A percentile compares a stretch with the other conserved stretches of the same genome.
phyloP scores from a whole-genome alignment of 2,113 vertebrate species.

The Mola mola region DNA sequence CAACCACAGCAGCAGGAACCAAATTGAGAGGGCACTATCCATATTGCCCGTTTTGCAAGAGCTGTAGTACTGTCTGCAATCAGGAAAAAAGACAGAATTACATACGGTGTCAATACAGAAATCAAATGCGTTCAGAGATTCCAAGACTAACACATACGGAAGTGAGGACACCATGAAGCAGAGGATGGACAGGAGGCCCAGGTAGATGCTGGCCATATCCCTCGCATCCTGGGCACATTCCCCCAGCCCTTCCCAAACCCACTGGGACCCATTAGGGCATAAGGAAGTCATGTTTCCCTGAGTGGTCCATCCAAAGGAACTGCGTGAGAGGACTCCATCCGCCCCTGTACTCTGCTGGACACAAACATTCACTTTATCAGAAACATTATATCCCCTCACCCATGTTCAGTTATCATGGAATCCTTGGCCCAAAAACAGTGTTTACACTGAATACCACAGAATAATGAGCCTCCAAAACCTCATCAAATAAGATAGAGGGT shows the following conservation, averaged over 20 bases:
- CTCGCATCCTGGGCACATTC: slow-evolving; percentile 88
- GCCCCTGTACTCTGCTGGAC: slow-evolving; percentile 56
- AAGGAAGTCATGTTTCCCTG: slow-evolving; percentile 78
- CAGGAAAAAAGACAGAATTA: neutral
- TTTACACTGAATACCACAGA: neutral
- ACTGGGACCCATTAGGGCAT: slow-evolving; percentile 89
- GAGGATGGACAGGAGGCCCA: slow-evolving; percentile 90
- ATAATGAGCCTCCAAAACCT: no score
- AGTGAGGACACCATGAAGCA: slow-evolving; percentile 90
- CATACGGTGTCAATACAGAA: neutral
- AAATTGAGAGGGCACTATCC: slow-evolving; percentile 92
- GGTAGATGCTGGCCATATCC: slow-evolving; percentile 87
- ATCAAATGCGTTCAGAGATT: neutral
- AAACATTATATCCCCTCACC: no score
- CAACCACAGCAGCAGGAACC: slow-evolving; percentile 95
- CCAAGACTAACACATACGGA: slow-evolving; percentile 84
- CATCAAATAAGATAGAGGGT: no score
- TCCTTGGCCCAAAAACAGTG: neutral
- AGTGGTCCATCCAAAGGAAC: slow-evolving; percentile 13
- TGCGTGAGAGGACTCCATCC: slow-evolving; percentile 35
- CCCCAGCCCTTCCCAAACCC: slow-evolving; percentile 86
- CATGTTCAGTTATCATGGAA: no score
- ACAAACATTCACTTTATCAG: neutral
- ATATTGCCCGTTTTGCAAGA: slow-evolving; percentile 91
- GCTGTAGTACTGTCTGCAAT: slow-evolving; percentile 88